phyloP scores from a whole-genome alignment of 2,113 vertebrate genomes.

The Rhinopomastus cyanomelas region DNA sequence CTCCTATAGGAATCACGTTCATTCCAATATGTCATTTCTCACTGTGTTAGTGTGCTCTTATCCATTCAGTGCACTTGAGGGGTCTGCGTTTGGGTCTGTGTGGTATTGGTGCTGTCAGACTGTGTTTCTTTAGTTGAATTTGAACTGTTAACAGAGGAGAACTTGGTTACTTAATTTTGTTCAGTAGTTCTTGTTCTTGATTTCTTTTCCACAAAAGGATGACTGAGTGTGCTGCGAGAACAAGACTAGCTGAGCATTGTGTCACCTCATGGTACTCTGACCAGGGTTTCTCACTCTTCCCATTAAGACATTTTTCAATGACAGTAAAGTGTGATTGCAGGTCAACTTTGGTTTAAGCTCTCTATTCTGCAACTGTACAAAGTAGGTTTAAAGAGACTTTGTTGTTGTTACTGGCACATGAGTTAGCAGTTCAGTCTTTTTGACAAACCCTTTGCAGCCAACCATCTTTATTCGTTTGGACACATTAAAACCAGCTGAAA shows the following conservation, averaged over 20 bases:
- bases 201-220: neutral
- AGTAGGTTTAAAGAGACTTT: neutral
- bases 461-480: neutral
- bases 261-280: neutral
- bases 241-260: neutral
- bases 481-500: rapidly evolving
- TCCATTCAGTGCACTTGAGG: neutral
- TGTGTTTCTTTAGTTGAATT: neutral
- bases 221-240: neutral
- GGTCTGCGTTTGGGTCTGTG: neutral
- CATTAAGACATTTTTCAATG: neutral
- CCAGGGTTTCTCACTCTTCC: rapidly evolving
- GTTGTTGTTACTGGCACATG: rapidly evolving
- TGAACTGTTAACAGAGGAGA: neutral
- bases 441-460: neutral
- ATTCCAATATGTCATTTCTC: slow-evolving; percentile 17
- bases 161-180: neutral
- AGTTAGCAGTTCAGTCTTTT: neutral
- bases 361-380: neutral
- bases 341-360: neutral
- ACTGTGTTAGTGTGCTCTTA: neutral
- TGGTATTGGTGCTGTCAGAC: neutral
- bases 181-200: neutral
- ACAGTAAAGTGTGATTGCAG: neutral
- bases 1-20: slow-evolving; percentile 69